phyloP scores from a whole-genome alignment of 2,113 vertebrate species.

The Antechinus flavipes region DNA sequence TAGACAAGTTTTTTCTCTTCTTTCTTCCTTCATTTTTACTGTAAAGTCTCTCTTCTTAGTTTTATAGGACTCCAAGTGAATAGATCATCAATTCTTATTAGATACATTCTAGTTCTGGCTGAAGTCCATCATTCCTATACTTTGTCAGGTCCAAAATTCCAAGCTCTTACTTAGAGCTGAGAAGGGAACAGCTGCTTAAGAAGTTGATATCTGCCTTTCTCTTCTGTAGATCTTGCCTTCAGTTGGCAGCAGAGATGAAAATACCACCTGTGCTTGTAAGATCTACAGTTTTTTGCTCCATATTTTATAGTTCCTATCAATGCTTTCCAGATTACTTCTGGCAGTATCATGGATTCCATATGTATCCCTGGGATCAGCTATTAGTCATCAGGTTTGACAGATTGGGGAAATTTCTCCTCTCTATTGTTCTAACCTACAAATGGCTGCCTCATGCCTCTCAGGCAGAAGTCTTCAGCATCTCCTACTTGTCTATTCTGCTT shows the following conservation, averaged over 20 bases:
- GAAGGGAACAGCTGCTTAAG: not conserved
- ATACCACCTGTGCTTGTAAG: not conserved
- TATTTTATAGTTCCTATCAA: not conserved
- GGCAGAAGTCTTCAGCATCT: not conserved
- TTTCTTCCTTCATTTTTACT: not conserved
- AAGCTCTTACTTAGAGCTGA: not conserved
- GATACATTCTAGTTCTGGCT: not conserved
- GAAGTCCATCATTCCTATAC: not conserved
- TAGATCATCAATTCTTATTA: not conserved
- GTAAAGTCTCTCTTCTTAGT: not conserved
- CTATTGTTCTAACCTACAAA: not conserved
- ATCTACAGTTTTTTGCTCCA: not conserved
- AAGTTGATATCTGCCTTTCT: not conserved
- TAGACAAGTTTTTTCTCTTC: not conserved
- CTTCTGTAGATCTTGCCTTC: not conserved
- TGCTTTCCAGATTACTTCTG: not conserved
- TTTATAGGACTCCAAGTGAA: not conserved
- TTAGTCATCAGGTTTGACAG: not conserved
- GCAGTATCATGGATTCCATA: not conserved
- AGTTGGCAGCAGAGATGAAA: not conserved
- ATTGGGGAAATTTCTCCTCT: not conserved
- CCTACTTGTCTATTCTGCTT: not conserved
- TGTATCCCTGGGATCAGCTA: not conserved
- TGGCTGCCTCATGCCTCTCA: not conserved
- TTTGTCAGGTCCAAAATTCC: constrained; percentile 1